Percentiles rank a stretch among this genome's conserved stretches.
These are phyloP conservation scores for Lophius americanus DNA, from an alignment of 2,797 vertebrate genomes.

Conservation along the genomic window DNA sequence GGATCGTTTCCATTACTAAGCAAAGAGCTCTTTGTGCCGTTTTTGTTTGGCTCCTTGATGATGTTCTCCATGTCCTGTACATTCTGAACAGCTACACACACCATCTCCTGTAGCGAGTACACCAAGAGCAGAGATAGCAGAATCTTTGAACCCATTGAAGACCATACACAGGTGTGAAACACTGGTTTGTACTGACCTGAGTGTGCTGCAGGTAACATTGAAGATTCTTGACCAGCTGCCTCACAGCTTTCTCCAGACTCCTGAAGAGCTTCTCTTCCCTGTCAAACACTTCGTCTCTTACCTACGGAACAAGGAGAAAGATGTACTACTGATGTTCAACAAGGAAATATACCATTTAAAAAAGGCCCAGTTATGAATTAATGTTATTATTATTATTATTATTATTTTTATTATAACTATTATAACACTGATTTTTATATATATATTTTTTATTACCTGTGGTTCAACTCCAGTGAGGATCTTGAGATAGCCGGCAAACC, in stretches of 20 bases:
- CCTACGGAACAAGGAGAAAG: slow-evolving; percentile 75
- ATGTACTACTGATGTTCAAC: neutral
- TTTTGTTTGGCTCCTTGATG: slow-evolving; percentile 78
- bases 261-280: slow-evolving; percentile 93
- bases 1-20: slow-evolving; percentile 75
- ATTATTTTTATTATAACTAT: no score
- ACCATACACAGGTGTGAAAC: fast-evolving
- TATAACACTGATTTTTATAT: no score
- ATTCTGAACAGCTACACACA: slow-evolving; percentile 82
- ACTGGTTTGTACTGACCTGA: slow-evolving; percentile 78
- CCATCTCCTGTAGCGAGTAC: slow-evolving; percentile 84
- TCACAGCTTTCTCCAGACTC: slow-evolving; percentile 91
- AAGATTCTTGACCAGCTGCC: slow-evolving; percentile 88
- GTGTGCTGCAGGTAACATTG: slow-evolving; percentile 83
- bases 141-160: neutral
- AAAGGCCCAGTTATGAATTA: no score
- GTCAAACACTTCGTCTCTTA: slow-evolving; percentile 93
- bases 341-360: no score
- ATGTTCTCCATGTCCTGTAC: slow-evolving; percentile 84
- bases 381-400: no score
- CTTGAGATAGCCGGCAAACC: slow-evolving; percentile 94
- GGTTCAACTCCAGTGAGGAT: slow-evolving; percentile 92
- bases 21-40: slow-evolving; percentile 62
- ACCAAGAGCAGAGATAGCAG: neutral
- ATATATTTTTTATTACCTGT: slow-evolving; percentile 82